Evolutionary conservation across 2,888 invertebrate species (phyloP).

Genomic region (Meteorus cinctellus): DNA sequence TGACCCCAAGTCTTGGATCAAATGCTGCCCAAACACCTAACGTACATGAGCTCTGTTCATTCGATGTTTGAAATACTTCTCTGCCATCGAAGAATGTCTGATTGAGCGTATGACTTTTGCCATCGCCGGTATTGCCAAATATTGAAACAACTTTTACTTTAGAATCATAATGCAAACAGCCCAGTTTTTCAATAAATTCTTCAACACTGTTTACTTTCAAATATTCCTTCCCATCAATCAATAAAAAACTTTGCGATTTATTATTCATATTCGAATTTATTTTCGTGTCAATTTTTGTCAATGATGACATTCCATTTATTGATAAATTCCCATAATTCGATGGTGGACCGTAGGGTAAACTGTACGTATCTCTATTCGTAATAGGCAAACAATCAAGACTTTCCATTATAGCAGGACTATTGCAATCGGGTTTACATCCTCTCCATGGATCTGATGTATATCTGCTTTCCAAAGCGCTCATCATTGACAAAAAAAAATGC

Average conservation of each 20-base stretch:
- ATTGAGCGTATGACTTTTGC: conserved; percentile 87
- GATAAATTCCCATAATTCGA: conserved; percentile 47
- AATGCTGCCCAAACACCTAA: conserved; percentile 86
- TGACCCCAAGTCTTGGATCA: conserved; percentile 78
- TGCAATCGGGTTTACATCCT: conserved; percentile 50
- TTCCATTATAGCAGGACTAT: conserved; percentile 69
- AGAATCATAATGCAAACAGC: conserved; percentile 73
- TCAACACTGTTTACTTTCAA: conserved; percentile 77
- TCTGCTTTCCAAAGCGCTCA: conserved; percentile 48
- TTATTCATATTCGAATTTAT: conserved; percentile 49
- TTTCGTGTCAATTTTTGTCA: conserved; percentile 40
- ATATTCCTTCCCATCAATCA: conserved; percentile 79
- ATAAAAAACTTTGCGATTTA: conserved; percentile 74
- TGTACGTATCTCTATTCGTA: conserved; percentile 49
- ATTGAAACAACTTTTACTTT: conserved; percentile 87
- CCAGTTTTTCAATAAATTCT: conserved; percentile 75
- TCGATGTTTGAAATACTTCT: conserved; percentile 80
- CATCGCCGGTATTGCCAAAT: conserved; percentile 89
- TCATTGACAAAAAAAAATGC: conserved; percentile 20
- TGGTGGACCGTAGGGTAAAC: conserved; percentile 38
- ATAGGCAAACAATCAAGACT: conserved; percentile 62
- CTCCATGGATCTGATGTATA: conserved; percentile 41
- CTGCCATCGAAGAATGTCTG: conserved; percentile 78
- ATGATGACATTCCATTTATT: conserved; percentile 50
- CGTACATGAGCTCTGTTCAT: conserved; percentile 82